Base-by-base conservation (phyloP, 2,113 vertebrate species). In the Columba janthina region DNA sequence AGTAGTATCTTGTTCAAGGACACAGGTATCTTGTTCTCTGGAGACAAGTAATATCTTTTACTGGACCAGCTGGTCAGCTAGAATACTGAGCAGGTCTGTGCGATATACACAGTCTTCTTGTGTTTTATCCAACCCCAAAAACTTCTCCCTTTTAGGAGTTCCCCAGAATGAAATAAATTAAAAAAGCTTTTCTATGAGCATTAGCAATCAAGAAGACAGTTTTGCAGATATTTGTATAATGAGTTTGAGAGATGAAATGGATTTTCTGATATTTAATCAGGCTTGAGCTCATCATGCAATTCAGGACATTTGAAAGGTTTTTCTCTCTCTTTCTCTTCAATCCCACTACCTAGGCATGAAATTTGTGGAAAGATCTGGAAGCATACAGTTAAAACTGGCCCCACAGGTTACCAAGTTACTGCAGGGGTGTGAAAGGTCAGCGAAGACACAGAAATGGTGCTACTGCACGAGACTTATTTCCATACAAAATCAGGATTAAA, bases 261-360 rank as follows among this genome's bases (percentile, higher is more conserved):
- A 71, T 95, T 92, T 95, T 86, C 46, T 90, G 75, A 74, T 60
- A 17, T 88, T 96, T 84, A 84, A 89, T 90, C 65, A 92, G 56
- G 15, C 34, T 77, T 89, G 65, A 93, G 73, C 34, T 90, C 38
- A 31, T 90, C 74, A 87, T 28, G 42, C 38, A 67, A 38, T 17
- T 73, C 32, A 74, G 69, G 48, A 60, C 69, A 70, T 40, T 76
- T 56, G 50, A 60, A 88, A 92, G 46, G 61, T 58, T 48, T 93
- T 19, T 75, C 53, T 61, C 13, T 51, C 16, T 18, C 48, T 85
- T 40, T 50, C 32, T 61, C 18, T 76, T 64, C 51, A 71, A 56
- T 31, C 20, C 20, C 18, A 51, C 56, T 48, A 51, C 7, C 11
- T 67, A 24, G 32, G 83, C 7, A 56, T 31, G 38, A 81, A n/a